phyloP scores from a whole-genome alignment of 2,888 invertebrate genomes.

The Cryptocephalus primarius region DNA sequence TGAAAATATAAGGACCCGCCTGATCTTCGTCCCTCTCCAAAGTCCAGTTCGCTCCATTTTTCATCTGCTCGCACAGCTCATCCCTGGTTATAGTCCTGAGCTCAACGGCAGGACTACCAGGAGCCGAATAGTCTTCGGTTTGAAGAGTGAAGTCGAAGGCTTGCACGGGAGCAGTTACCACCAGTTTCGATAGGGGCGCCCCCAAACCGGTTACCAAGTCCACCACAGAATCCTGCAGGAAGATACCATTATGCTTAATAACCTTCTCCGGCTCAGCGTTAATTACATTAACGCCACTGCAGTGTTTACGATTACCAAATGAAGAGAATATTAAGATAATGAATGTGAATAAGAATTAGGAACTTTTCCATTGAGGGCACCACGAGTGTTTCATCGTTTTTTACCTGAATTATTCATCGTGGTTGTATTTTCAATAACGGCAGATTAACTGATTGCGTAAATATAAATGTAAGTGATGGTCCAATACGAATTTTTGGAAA shows the following conservation, averaged over 20 bases:
- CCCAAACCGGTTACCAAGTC: conserved; percentile 62
- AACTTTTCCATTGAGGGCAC: too few species aligned
- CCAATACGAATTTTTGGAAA: too few species aligned
- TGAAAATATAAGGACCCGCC: conserved; percentile 66
- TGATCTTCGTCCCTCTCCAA: conserved; percentile 67
- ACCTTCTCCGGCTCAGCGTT: too few species aligned
- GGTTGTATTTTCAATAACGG: too few species aligned
- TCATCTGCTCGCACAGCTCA: conserved; percentile 48
- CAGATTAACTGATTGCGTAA: too few species aligned
- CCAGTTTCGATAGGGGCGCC: conserved; percentile 56
- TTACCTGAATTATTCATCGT: too few species aligned
- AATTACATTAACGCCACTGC: too few species aligned
- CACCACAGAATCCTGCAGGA: conserved; percentile 57
- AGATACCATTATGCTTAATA: conserved; percentile 1
- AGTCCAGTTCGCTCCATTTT: conserved; percentile 56
- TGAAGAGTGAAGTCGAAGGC: conserved; percentile 56
- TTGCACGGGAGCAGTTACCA: conserved; percentile 60
- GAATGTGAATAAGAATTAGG: too few species aligned
- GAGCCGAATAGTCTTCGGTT: conserved; percentile 54
- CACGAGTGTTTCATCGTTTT: too few species aligned
- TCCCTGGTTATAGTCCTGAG: conserved; percentile 49
- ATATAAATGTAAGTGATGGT: too few species aligned
- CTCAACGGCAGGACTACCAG: conserved; percentile 52
- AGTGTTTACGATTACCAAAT: too few species aligned
- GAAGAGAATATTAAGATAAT: too few species aligned